Base-by-base conservation (phyloP, 1,140 invertebrate species). In the Palaemon carinicauda region DNA sequence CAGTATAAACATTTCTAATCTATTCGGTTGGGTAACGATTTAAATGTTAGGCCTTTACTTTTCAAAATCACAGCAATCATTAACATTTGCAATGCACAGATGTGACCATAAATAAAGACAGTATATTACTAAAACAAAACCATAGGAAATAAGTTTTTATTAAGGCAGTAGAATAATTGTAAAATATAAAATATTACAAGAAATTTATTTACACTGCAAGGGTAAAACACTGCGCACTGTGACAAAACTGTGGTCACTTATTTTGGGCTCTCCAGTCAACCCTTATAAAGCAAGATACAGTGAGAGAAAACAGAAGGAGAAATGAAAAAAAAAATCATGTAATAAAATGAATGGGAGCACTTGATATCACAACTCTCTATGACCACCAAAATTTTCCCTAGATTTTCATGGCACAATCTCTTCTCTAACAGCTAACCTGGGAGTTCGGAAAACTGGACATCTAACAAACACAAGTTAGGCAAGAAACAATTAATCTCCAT, bases 131-230 rank as follows among this genome's bases (percentile, higher is more conserved):
- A 41, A 41, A 41, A 41, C 41, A 15, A 53, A 21, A 80, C 50
- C 71, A 52, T 87, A 87, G 85, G 85, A 87, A 87, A 87, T 87
- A 82, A 87, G 82, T 87, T 87, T n/a, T 87, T 87, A 87, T 87
- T 87, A 87, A 87, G 85, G 85, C 85, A 87, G 85, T 87, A 87
- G 85, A 87, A 87, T 87, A 87, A 87, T 78, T 87, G 85, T 87
- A 87, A 87, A 87, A 87, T 87, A 87, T 87, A 87, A 87, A 87
- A 87, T 87, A 87, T 87, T 79, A 87, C 85, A 87, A 81, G 51
- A 77, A 87, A 81, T 81, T 77, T 87, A 87, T 87, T 82, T 87
- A 87, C 85, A 87, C 33, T 80, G 69, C 79, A 87, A 81, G 85
- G 80, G 85, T 87, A 87, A 87, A 87, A 87, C 73, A 81, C 77